phyloP scores from a whole-genome alignment of 2,888 invertebrate genomes.

The Galeopsomyia nigrocyanea region DNA sequence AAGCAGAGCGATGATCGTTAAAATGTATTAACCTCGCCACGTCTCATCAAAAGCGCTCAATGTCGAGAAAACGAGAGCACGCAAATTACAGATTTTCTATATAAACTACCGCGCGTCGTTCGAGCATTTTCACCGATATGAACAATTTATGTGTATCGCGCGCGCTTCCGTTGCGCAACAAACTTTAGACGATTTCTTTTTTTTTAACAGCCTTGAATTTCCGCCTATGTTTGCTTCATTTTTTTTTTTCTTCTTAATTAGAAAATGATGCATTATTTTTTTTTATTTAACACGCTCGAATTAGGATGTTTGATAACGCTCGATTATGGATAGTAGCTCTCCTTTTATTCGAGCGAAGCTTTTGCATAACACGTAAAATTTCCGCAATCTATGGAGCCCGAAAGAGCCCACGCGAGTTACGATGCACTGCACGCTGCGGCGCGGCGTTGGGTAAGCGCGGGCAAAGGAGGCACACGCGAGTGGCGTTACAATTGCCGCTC shows the following conservation, averaged over 20 bases:
- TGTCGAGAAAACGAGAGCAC: neutral
- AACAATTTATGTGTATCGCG: neutral
- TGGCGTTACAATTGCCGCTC: constrained; percentile 15
- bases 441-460: constrained; percentile 12
- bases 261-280: too few species aligned
- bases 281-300: too few species aligned
- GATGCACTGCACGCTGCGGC: neutral
- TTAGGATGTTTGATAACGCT: too few species aligned
- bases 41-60: too few species aligned
- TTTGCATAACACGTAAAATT: constrained; percentile 42
- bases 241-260: too few species aligned
- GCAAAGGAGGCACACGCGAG: constrained; percentile 9
- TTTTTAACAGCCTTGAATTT: constrained; percentile 25
- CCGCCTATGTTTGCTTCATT: too few species aligned
- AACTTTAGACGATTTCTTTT: constrained; percentile 30
- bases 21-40: too few species aligned
- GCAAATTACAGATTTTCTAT: constrained; percentile 20
- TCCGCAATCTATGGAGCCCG: too few species aligned
- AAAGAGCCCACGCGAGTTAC: neutral
- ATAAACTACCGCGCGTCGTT: neutral
- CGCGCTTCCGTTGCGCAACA: constrained; percentile 28
- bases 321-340: too few species aligned
- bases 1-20: too few species aligned
- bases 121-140: constrained; percentile 6
- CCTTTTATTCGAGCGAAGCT: too few species aligned